A percentile compares a stretch with the other conserved stretches of the same genome.
phyloP scores from a whole-genome alignment of 1,140 invertebrate species.

The Platyura marginata region DNA sequence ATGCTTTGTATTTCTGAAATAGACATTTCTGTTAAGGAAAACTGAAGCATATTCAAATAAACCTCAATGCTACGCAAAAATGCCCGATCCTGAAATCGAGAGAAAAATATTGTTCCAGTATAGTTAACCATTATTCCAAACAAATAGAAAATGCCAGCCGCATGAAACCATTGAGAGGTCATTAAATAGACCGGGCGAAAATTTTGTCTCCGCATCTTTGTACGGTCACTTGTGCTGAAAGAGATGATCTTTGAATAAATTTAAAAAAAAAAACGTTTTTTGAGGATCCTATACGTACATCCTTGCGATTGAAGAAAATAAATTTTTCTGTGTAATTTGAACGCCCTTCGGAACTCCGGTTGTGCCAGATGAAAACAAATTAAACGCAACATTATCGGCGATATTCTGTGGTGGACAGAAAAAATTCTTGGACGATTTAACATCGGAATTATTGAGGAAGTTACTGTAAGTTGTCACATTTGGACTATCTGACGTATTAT shows the following conservation, averaged over 20 bases:
- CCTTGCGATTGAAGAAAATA: slow-evolving; percentile 27
- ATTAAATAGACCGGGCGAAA: neutral
- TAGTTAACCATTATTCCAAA: slow-evolving; percentile 24
- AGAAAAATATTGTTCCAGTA: slow-evolving; percentile 30
- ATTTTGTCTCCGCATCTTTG: neutral
- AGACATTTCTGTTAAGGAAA: too few species aligned
- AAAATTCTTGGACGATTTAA: slow-evolving; percentile 9
- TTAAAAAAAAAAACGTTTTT: slow-evolving; percentile 27
- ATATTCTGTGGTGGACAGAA: slow-evolving; percentile 11
- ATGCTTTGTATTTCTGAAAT: too few species aligned
- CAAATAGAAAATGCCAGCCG: slow-evolving; percentile 15
- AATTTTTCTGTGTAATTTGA: slow-evolving; percentile 53
- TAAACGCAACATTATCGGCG: slow-evolving; percentile 15
- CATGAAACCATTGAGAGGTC: slow-evolving; percentile 9
- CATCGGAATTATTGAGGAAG: slow-evolving; percentile 12
- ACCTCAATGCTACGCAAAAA: slow-evolving; percentile 44
- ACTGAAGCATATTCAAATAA: too few species aligned
- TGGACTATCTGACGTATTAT: slow-evolving; percentile 3
- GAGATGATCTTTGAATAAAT: slow-evolving; percentile 5
- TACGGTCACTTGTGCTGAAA: neutral
- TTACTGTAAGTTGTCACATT: neutral
- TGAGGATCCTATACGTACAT: slow-evolving; percentile 26
- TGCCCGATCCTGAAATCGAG: slow-evolving; percentile 42
- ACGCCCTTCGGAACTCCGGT: slow-evolving; percentile 77
- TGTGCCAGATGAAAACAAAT: slow-evolving; percentile 48